These are phyloP conservation scores for Chromis chromis DNA, from an alignment of 2,797 vertebrate species.

Conservation along the genomic window DNA sequence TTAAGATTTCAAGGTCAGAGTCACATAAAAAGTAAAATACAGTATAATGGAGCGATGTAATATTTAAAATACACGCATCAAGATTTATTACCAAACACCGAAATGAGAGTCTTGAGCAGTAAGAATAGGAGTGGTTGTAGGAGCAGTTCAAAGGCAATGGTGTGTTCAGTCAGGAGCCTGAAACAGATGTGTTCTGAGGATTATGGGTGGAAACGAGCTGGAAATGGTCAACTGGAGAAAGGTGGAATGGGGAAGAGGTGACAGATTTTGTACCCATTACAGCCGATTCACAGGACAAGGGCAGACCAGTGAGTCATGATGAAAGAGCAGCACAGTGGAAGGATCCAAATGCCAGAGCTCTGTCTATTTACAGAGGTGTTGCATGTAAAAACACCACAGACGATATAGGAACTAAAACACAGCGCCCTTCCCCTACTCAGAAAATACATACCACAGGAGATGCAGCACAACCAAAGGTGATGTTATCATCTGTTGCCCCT, in stretches of 20 bases:
- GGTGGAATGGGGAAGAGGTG: constrained; percentile 31
- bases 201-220: constrained; percentile 56
- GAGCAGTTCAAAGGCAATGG: constrained; percentile 69
- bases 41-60: constrained; percentile 35
- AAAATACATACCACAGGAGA: constrained; percentile 44
- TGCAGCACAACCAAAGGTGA: constrained; percentile 42
- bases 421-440: constrained; percentile 14
- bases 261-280: constrained; percentile 17
- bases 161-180: constrained; percentile 41
- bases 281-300: constrained; percentile 22
- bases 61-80: constrained; percentile 46
- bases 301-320: constrained; percentile 20
- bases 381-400: constrained; percentile 55
- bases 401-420: constrained; percentile 50
- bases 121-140: constrained; percentile 48
- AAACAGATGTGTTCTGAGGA: constrained; percentile 78
- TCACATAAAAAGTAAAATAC: constrained; percentile 48
- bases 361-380: constrained; percentile 71
- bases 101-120: constrained; percentile 50
- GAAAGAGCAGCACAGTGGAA: constrained; percentile 25
- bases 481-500: constrained; percentile 43
- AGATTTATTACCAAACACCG: constrained; percentile 70
- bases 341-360: constrained; percentile 51
- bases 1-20: constrained; percentile 65
- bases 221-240: constrained; percentile 40